These are phyloP conservation scores for Lysandra coridon DNA, from an alignment of 2,888 invertebrate species.

Conservation along the genomic window DNA sequence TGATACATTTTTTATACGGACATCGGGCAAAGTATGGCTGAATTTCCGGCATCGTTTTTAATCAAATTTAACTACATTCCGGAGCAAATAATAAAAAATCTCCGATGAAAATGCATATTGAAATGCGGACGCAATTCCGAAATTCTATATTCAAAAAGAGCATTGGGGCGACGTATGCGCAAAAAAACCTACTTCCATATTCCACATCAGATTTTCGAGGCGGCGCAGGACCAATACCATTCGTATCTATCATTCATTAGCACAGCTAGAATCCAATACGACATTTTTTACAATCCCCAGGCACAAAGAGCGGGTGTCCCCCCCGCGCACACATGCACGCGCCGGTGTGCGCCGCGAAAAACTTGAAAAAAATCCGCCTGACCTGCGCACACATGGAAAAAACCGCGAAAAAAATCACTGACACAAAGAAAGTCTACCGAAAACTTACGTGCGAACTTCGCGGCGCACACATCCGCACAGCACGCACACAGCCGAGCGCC, in stretches of 20 bases:
- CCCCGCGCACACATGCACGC: slow-evolving; percentile 59
- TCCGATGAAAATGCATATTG: slow-evolving; percentile 50
- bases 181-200: slow-evolving; percentile 50
- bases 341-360: slow-evolving; percentile 64
- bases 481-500: slow-evolving; percentile 48
- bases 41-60: slow-evolving; percentile 37
- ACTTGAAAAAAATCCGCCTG: slow-evolving; percentile 77
- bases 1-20: slow-evolving; percentile 11
- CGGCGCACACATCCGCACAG: slow-evolving; percentile 53
- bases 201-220: slow-evolving; percentile 66
- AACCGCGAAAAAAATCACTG: slow-evolving; percentile 77
- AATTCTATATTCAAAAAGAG: slow-evolving; percentile 47
- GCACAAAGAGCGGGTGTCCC: slow-evolving; percentile 76
- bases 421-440: slow-evolving; percentile 79
- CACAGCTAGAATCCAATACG: slow-evolving; percentile 79
- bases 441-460: slow-evolving; percentile 78
- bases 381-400: slow-evolving; percentile 67
- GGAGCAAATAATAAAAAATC: slow-evolving; percentile 42
- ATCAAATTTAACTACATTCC: slow-evolving; percentile 42
- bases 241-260: slow-evolving; percentile 80
- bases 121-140: slow-evolving; percentile 47
- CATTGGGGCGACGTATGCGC: slow-evolving; percentile 40
- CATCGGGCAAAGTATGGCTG: slow-evolving; percentile 23
- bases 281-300: slow-evolving; percentile 78
- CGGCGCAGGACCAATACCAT: slow-evolving; percentile 53